phyloP scores from a whole-genome alignment of 1,140 invertebrate genomes.

The Papilio glaucus region DNA sequence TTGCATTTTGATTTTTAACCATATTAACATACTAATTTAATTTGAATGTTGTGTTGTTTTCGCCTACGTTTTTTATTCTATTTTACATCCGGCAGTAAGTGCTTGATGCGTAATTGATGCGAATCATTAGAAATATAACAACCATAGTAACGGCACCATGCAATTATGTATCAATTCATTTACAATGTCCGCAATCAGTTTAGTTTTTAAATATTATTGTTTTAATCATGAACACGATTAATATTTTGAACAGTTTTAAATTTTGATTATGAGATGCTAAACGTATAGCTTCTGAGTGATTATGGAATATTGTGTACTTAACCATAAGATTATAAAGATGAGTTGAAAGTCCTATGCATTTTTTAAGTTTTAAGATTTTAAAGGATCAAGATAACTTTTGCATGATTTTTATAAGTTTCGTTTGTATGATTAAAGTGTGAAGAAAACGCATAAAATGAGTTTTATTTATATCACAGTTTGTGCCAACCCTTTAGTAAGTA shows the following conservation, averaged over 20 bases:
- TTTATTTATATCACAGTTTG: conserved; percentile 40
- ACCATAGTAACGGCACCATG: conserved; percentile 47
- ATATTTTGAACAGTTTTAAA: conserved; percentile 75
- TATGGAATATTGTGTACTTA: conserved; percentile 50
- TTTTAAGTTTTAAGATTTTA: conserved; percentile 46
- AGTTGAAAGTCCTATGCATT: conserved; percentile 52
- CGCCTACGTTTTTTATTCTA: conserved; percentile 54
- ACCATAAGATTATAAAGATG: conserved; percentile 42
- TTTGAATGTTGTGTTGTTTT: conserved; percentile 63
- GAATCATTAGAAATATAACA: conserved; percentile 30
- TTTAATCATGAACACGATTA: conserved; percentile 77
- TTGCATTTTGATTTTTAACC: conserved; percentile 81
- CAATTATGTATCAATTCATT: conserved; percentile 68
- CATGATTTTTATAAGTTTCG: conserved; percentile 69
- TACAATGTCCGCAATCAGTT: conserved; percentile 51
- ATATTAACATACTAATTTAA: conserved; percentile 78
- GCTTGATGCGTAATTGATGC: conserved; percentile 59
- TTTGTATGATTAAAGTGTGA: conserved; percentile 67
- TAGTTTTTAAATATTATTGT: conserved; percentile 61
- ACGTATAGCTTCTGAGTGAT: conserved; percentile 58
- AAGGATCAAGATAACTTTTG: conserved; percentile 51
- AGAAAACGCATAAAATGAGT: conserved; percentile 37
- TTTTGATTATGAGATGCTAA: conserved; percentile 72
- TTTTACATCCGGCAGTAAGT: conserved; percentile 53
- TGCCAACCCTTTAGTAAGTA: no score